Evolutionary conservation across 1,140 invertebrate species (phyloP).

Genomic region (Manduca sexta): DNA sequence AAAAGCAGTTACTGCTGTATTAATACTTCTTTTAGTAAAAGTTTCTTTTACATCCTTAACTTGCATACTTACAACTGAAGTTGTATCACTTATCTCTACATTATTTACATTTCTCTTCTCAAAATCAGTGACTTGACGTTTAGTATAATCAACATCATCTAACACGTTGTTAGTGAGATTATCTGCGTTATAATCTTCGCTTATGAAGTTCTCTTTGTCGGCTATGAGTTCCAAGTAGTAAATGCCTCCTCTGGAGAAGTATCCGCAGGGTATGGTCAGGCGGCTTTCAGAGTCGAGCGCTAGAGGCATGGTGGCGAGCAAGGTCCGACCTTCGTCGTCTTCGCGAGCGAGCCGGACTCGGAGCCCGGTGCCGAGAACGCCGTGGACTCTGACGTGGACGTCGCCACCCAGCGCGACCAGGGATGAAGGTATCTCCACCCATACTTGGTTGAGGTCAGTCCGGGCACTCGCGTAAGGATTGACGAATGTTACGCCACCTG

Average conservation of each 20-base stretch:
- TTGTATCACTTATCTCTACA: too few relatives aligned
- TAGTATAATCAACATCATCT: background rate
- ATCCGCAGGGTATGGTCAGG: constrained; percentile 79
- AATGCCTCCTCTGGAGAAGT: constrained; percentile 79
- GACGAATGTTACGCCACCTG: constrained; percentile 51
- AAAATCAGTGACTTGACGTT: constrained; percentile 8
- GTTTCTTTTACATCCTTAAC: background rate
- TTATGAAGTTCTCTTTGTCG: constrained; percentile 49
- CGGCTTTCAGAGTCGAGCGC: constrained; percentile 66
- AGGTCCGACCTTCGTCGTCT: constrained; percentile 75
- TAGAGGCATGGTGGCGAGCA: constrained; percentile 78
- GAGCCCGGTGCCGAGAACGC: constrained; percentile 43
- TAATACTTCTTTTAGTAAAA: background rate
- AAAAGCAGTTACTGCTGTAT: background rate
- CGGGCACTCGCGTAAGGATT: constrained; percentile 54
- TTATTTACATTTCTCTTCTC: too few relatives aligned
- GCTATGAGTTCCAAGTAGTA: constrained; percentile 59
- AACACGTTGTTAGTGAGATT: constrained; percentile 1
- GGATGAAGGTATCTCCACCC: constrained; percentile 73
- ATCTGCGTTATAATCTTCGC: constrained; percentile 2
- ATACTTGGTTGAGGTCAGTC: constrained; percentile 57
- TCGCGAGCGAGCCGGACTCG: constrained; percentile 56
- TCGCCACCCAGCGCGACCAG: constrained; percentile 80
- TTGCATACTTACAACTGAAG: too few relatives aligned
- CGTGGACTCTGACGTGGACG: constrained; percentile 74